Evolutionary conservation across 1,140 invertebrate genomes (phyloP), one percentile per base, ranked within the genome.

Genomic region (Zaprionus lachaisei): DNA sequence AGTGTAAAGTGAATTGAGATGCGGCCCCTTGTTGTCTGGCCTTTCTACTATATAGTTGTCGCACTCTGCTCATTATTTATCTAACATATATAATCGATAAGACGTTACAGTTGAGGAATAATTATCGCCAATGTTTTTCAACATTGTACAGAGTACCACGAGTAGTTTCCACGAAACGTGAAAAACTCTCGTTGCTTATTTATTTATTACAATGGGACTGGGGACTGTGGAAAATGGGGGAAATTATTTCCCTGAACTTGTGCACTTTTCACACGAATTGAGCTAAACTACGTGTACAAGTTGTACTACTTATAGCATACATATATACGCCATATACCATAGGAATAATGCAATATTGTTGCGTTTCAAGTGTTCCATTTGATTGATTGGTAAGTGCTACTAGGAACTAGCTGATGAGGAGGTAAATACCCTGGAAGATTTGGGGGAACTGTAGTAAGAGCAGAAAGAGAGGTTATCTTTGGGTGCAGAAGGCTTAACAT

Each of bases 371-470:
- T 70, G 31, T 58, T 58, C 15, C 1, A 34, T 64, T 72, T 79
- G 83, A 87, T 87, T 89, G 83, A 87, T 89, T 83, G 67, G 58
- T 24, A 74, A 60, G 64, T 15, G 60, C 34, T 72, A 28, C 15
- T 20, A 15, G 7, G 38, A 20, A 65, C 15, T 22, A 24, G 4
- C 14, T 62, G 31, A 22, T n/a, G 6, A 17, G 41, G n/a, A 1
- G 31, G 17, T 1, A 12, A 34, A 31, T 34, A 67, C 54, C 5
- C 34, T 58, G 26, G 14, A 58, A 55, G 12, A 5, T n/a, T 7
- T 28, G 14, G 26, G 51, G 12, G 38, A 37, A 38, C 6, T 17
- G 1, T 24, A 28, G 15, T 24, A 26, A 11, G 31, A 31, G 9
- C 9, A 4, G 28, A 31, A 0, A 11, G 6, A 31, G 11, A 3